Percentiles rank a stretch among this genome's conserved stretches.
Evolutionary conservation across 2,797 vertebrate species (phyloP).

Genomic region (Morelia viridis): DNA sequence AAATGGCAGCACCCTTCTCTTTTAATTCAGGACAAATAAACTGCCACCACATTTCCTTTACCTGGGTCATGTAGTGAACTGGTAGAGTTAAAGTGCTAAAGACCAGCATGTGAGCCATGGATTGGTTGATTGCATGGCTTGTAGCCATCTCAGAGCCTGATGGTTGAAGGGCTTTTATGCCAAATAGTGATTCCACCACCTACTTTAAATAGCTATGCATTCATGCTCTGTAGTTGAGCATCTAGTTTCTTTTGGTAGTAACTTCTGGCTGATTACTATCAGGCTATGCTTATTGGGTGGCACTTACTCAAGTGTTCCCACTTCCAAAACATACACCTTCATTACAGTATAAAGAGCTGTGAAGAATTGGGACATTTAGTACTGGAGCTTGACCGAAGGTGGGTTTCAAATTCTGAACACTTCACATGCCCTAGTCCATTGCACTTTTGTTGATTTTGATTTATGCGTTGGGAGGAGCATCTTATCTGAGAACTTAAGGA

Average conservation of each 20-base stretch:
- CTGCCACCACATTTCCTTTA: not conserved
- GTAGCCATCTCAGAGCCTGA: not conserved
- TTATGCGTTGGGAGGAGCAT: not conserved
- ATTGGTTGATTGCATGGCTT: not conserved
- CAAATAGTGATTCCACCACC: not conserved
- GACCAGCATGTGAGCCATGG: not conserved
- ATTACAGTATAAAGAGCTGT: not conserved
- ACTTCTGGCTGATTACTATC: not conserved
- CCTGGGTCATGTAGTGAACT: not conserved
- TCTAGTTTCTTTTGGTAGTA: not conserved
- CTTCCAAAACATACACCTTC: not conserved
- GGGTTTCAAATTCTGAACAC: not conserved
- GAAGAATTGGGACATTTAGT: not conserved
- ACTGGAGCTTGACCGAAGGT: not conserved
- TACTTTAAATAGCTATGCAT: not conserved
- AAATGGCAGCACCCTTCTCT: not conserved
- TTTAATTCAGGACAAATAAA: not conserved
- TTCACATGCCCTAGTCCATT: not conserved
- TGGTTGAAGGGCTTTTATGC: not conserved
- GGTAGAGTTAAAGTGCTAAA: not conserved
- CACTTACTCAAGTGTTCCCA: not conserved
- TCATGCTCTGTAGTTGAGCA: not conserved
- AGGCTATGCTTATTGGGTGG: not conserved
- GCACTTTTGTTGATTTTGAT: not conserved
- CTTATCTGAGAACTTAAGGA: not conserved